Evolutionary conservation across 2,888 invertebrate species (phyloP), one percentile per base, ranked within the genome.

Genomic region (Eristalis tenax): DNA sequence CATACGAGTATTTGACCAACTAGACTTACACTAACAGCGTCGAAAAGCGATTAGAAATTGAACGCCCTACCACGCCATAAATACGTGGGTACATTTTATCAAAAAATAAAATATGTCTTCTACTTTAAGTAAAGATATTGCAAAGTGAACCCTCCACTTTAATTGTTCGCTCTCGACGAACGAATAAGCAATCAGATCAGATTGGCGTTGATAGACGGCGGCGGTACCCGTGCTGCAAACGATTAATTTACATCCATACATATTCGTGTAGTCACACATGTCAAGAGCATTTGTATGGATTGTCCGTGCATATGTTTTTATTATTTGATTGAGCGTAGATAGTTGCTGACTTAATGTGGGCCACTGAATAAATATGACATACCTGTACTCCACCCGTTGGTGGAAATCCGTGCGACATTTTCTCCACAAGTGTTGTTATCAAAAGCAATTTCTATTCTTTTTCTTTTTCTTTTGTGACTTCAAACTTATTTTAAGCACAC

Each of bases 351-450:
- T n/a, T 57, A 23, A 57, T 59, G 40, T 40, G 35, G 15, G 23
- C 40, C 63, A 69, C 22, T 68, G 35, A 63, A 6, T 18, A 78
- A 56, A n/a, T 59, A 59, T 6, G 38, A 68, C 83, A 74, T 40
- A 83, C 83, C 75, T 83, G 79, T 70, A 83, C 69, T 38, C 69
- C 77, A 64, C 35, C 43, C 38, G 69, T 43, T 57, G 59, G 35
- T 57, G 69, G 50, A 61, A 70, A 70, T 6, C 79, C 69, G 50
- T 65, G 63, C 40, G 75, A 79, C 83, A 83, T 83, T 50, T 70
- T 61, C 40, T 11, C 64, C 26, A 13, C 23, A 10, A 59, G 32
- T 35, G 8, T 38, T 26, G 11, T 40, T 15, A 40, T 26, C 40
- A 59, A 26, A 22, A 23, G 2, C 18, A 18, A 15, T 50, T 50